Conservation (phyloP, 2,113 vertebrate species). For the Murina feae region DNA sequence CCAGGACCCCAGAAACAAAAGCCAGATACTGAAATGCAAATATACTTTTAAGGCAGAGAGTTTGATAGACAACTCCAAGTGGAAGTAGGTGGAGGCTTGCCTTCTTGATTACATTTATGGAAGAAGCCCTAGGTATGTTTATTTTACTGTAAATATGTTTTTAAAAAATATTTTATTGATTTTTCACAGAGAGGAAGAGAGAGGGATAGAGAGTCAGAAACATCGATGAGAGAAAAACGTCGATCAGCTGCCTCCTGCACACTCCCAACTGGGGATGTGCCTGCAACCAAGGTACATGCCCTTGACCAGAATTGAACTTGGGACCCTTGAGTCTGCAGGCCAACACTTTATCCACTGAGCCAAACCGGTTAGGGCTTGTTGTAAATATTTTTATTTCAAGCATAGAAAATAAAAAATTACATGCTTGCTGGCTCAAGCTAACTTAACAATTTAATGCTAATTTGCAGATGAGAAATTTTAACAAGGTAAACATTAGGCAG, state of each 20-base stretch:
- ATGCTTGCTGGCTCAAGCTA: not conserved
- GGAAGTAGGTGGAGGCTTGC: not conserved
- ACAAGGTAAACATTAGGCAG: not conserved
- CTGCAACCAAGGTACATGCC: no score
- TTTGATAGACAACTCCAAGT: not conserved
- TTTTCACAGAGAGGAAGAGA: no score
- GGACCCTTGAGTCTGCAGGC: no score
- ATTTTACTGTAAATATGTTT: not conserved
- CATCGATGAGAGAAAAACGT: no score
- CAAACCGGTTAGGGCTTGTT: no score
- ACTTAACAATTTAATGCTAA: not conserved
- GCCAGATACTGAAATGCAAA: not conserved
- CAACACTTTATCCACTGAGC: no score
- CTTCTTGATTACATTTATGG: not conserved
- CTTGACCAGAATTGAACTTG: no score
- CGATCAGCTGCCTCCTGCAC: no score
- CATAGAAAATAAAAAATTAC: not conserved
- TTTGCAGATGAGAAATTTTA: not conserved
- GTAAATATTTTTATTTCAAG: constrained; percentile 1
- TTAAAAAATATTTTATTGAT: no score
- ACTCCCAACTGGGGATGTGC: no score
- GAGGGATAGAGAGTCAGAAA: no score
- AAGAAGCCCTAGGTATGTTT: not conserved
- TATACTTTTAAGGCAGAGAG: not conserved
- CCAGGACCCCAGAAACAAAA: not conserved